Conservation (phyloP, 2,888 invertebrate species). For the Drosophila borealis region DNA sequence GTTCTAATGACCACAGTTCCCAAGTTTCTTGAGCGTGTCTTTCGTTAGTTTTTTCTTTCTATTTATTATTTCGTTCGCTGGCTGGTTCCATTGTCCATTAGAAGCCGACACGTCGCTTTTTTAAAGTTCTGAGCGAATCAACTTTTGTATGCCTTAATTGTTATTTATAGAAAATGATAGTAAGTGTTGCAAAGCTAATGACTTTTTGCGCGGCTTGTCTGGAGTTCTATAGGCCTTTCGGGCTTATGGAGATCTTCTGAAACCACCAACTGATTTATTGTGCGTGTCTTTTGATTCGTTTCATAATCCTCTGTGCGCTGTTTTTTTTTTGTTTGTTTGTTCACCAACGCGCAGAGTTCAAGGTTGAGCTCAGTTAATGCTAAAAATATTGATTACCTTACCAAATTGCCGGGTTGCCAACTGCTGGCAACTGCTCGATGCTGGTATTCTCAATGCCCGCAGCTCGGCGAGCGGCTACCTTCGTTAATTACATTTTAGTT, state of each 20-base stretch:
- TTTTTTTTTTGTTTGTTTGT: constrained; percentile 15
- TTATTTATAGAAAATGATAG: constrained; percentile 80
- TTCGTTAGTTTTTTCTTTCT: constrained; percentile 17
- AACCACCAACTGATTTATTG: constrained; percentile 60
- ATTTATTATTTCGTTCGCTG: constrained; percentile 5
- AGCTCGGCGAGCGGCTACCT: constrained; percentile 33
- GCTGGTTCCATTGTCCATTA: constrained; percentile 43
- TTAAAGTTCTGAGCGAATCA: constrained; percentile 36
- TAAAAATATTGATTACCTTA: constrained; percentile 74
- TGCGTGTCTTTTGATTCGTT: constrained; percentile 61
- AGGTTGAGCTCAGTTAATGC: constrained; percentile 54
- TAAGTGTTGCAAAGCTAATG: constrained; percentile 75
- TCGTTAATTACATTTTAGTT: constrained; percentile 74
- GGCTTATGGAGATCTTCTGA: constrained; percentile 41
- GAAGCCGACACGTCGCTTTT: constrained; percentile 18
- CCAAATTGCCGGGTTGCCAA: constrained; percentile 16
- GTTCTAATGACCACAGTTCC: constrained; percentile 69
- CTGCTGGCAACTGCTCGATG: constrained; percentile 4
- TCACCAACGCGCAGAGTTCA: constrained; percentile 52
- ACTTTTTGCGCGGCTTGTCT: constrained; percentile 49
- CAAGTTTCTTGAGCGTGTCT: constrained; percentile 49
- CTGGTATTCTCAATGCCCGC: constrained; percentile 32
- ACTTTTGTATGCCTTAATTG: constrained; percentile 71
- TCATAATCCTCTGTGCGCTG: constrained; percentile 30
- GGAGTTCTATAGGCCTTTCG: constrained; percentile 28